Base-by-base conservation (phyloP, 1,140 invertebrate genomes). In the Lysiphlebus fabarum region DNA sequence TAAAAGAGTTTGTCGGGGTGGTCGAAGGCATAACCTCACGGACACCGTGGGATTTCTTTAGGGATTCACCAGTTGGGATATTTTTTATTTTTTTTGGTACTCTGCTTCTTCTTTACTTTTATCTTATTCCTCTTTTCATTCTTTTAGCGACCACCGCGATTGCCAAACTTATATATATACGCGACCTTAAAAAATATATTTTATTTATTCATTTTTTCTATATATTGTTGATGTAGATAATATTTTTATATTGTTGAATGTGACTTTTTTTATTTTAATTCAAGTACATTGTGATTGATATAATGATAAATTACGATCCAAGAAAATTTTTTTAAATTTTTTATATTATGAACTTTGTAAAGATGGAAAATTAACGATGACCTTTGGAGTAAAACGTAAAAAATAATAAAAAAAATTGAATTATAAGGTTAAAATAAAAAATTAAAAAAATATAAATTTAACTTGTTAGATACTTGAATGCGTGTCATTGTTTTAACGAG, bases 1-100 rank as follows among this genome's bases (percentile, higher is more conserved):
- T 33, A 36, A 14, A 34, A 42, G 48, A 34, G 9, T 38, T 33
- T 48, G 44, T 36, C 57, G 37, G 62, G 62, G 62, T 63, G 62
- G 62, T 63, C 62, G 62, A 55, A 63, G 57, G 58, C 57, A 63
- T 63, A 63, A 59, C 58, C 54, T 58, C 62, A 63, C 53, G 57
- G 62, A 59, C 62, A 63, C 57, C 62, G 62, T 63, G 62, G 58
- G 62, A 63, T 63, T 63, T 63, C 58, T 63, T 63, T 57, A 59
- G 12, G 53, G 57, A 63, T 64, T 60, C 58, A 51, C 62, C 53
- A 50, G 33, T 51, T 17, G 17, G 17, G 17, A 17, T 47, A 43
- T 58, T 62, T 57, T 45, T 53, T 45, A 42, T 34, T 26, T 57
- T 61, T 38, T 56, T 53, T 34, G 12, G 26, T 44, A 47, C 44